phyloP scores from a whole-genome alignment of 1,140 invertebrate genomes.

The Rhyzopertha dominica region DNA sequence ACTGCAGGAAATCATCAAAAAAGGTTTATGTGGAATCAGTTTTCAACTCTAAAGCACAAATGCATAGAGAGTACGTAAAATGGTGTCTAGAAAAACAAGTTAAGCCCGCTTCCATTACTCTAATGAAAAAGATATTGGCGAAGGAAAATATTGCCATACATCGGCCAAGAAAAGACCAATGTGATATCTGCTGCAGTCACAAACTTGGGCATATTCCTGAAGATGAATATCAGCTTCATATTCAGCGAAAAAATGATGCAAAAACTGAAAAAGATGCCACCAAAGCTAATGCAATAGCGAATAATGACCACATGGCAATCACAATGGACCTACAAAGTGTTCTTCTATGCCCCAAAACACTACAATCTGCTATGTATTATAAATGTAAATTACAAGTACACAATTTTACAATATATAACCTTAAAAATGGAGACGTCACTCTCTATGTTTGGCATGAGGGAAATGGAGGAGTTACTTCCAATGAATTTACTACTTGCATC shows the following conservation, averaged over 20 bases:
- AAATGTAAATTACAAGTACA: constrained; percentile 33
- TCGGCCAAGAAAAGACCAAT: constrained; percentile 12
- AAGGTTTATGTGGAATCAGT: constrained; percentile 1
- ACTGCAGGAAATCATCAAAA: neutral
- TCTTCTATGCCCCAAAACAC: constrained; percentile 8
- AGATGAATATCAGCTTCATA: constrained; percentile 9
- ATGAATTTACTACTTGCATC: constrained; percentile 28
- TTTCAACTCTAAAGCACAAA: neutral
- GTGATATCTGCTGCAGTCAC: constrained; percentile 9
- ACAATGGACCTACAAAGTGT: constrained; percentile 6
- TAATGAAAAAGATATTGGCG: constrained; percentile 4
- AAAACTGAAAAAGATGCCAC: constrained; percentile 10
- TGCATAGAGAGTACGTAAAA: constrained; percentile 3
- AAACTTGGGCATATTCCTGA: constrained; percentile 1
- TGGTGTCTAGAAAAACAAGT: constrained; percentile 6
- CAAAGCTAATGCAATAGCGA: too few species aligned
- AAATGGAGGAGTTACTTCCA: constrained; percentile 33
- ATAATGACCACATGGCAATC: too few species aligned
- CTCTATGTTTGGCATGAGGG: constrained; percentile 38
- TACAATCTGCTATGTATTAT: constrained; percentile 26
- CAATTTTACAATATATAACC: constrained; percentile 30
- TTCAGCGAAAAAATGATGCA: constrained; percentile 7
- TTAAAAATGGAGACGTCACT: constrained; percentile 28
- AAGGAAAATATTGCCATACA: constrained; percentile 13
- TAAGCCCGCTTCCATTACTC: too few species aligned